Evolutionary conservation across 2,888 invertebrate species (phyloP).

Genomic region (Trachelus troglodyta): DNA sequence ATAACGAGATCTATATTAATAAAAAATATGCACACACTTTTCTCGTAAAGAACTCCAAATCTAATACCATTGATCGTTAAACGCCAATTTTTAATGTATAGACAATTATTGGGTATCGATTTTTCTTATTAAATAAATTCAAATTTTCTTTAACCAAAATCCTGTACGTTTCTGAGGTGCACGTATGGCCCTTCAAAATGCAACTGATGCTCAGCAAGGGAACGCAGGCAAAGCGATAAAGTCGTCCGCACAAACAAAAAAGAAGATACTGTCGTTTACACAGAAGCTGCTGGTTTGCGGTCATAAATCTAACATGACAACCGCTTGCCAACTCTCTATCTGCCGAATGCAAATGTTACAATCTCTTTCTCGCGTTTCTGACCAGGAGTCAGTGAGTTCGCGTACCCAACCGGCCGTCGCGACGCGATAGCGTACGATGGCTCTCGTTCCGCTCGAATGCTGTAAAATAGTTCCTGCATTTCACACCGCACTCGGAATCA

Average conservation of each 20-base stretch:
- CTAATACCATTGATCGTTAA: not conserved
- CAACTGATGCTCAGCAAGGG: not conserved
- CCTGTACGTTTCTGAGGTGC: not conserved
- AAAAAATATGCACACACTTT: not conserved
- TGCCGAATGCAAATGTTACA: conserved; percentile 36
- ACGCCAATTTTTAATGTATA: not conserved
- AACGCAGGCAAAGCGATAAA: not conserved
- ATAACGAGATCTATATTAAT: not conserved
- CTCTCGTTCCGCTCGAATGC: not conserved
- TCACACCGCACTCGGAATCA: not conserved
- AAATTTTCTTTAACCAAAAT: not conserved
- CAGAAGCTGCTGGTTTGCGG: conserved; percentile 36
- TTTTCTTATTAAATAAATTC: not conserved
- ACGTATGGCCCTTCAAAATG: not conserved
- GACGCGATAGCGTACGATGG: not conserved
- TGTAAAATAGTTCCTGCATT: not conserved
- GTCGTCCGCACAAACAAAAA: conserved; percentile 35
- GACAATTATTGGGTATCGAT: not conserved
- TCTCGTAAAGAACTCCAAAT: not conserved
- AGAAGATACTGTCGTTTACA: conserved; percentile 38
- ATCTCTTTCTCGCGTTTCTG: conserved; percentile 1
- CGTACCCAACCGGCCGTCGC: not conserved
- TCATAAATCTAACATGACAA: conserved; percentile 56
- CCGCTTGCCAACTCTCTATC: conserved; percentile 40
- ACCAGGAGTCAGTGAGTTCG: conserved; percentile 5